Percentiles rank a stretch among this genome's conserved stretches.
Evolutionary conservation across 1,140 invertebrate genomes (phyloP).

Genomic region (Epicauta chinensis): DNA sequence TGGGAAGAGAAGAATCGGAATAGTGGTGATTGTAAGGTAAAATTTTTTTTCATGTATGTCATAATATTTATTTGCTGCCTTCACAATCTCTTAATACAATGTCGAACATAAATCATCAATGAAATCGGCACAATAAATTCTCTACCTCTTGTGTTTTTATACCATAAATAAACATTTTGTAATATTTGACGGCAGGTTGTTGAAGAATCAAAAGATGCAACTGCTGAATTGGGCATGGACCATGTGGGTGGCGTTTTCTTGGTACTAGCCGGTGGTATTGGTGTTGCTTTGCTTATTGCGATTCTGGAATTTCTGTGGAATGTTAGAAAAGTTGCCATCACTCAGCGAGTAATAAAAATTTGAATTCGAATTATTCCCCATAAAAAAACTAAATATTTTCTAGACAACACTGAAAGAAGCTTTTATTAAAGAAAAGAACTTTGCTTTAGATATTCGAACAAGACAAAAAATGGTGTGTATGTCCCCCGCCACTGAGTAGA

Average conservation of each 20-base stretch:
- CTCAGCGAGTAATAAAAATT: slow-evolving; percentile 58
- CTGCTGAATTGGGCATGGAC: slow-evolving; percentile 61
- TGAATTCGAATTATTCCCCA: not conserved
- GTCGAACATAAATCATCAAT: too few relatives aligned
- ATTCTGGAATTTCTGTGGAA: slow-evolving; percentile 79
- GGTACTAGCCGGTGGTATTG: slow-evolving; percentile 66
- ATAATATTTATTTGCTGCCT: slow-evolving; percentile 2
- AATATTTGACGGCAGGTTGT: slow-evolving; percentile 17
- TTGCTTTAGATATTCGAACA: slow-evolving; percentile 56
- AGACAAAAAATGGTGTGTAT: slow-evolving; percentile 54
- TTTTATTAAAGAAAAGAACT: slow-evolving; percentile 54
- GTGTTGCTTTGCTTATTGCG: slow-evolving; percentile 57
- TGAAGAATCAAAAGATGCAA: slow-evolving; percentile 33
- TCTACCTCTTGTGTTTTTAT: too few relatives aligned
- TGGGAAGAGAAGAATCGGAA: slow-evolving; percentile 57
- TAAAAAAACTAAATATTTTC: too few relatives aligned
- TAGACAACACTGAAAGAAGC: slow-evolving; percentile 57
- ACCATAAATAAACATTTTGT: too few relatives aligned
- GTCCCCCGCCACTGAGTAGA: not conserved
- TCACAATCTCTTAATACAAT: too few relatives aligned
- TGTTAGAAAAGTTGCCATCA: slow-evolving; percentile 66
- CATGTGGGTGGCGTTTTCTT: slow-evolving; percentile 90
- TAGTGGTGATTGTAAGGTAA: slow-evolving; percentile 43
- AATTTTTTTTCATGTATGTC: not conserved
- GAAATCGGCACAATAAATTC: too few relatives aligned